phyloP scores from a whole-genome alignment of 2,113 vertebrate genomes.

The Meriones unguiculatus region DNA sequence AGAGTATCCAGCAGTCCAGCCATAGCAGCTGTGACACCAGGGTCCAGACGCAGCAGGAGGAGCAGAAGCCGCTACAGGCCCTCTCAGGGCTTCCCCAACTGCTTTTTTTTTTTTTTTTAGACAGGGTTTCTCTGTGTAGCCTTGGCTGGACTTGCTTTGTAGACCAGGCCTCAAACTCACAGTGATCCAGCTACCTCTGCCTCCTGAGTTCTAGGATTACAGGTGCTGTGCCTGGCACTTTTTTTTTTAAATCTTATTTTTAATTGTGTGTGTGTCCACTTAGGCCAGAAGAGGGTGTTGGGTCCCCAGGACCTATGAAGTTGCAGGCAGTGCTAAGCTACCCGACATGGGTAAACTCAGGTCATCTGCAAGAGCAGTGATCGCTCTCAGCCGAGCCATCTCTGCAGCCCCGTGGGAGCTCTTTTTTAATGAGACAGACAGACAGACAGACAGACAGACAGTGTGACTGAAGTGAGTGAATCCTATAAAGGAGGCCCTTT shows the following conservation, averaged over 20 bases:
- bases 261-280: neutral
- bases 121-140: no score
- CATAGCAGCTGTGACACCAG: no score
- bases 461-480: neutral
- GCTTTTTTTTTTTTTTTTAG: no score
- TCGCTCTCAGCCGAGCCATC: neutral
- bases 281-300: neutral
- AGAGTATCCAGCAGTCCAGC: no score
- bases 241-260: neutral
- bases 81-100: no score
- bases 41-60: no score
- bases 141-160: no score
- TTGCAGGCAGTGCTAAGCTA: neutral
- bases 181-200: no score
- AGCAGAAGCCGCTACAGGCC: no score
- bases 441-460: neutral
- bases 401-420: neutral
- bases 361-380: neutral
- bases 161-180: no score
- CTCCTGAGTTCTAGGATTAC: no score
- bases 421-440: neutral
- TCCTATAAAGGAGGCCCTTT: constrained; percentile 36
- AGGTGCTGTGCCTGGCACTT: no score
- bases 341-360: neutral
- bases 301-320: neutral